Percentiles rank a stretch among this genome's conserved stretches.
phyloP scores from a whole-genome alignment of 2,113 vertebrate species.

The Notechis scutatus region DNA sequence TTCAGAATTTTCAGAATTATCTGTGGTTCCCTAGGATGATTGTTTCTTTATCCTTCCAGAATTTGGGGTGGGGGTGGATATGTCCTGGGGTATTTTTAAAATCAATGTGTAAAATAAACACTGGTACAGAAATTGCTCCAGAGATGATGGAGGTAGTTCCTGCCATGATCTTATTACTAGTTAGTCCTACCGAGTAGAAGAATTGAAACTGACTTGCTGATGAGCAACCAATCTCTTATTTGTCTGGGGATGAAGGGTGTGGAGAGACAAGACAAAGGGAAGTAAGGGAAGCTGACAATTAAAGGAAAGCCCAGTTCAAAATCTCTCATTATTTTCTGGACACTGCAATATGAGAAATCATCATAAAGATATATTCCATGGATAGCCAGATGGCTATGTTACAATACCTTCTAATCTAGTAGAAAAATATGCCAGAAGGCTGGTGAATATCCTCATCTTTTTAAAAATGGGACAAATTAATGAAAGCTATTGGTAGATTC shows the following conservation, averaged over 20 bases:
- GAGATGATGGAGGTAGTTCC: neutral
- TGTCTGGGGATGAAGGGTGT: neutral
- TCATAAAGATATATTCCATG: neutral
- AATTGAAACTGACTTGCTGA: neutral
- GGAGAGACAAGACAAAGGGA: neutral
- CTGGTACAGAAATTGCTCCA: neutral
- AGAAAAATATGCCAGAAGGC: neutral
- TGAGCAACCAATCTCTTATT: neutral
- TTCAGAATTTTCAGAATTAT: neutral
- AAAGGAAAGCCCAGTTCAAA: neutral
- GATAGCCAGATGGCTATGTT: neutral
- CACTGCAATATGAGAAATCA: neutral
- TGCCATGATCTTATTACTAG: neutral
- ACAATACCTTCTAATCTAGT: neutral
- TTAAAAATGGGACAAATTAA: neutral
- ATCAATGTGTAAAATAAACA: neutral
- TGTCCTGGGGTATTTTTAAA: neutral
- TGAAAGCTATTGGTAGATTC: neutral
- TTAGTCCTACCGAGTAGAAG: neutral
- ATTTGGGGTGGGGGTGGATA: neutral
- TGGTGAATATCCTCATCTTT: neutral
- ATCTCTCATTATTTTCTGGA: neutral
- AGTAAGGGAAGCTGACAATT: neutral
- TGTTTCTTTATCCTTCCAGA: neutral
- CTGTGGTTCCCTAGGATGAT: neutral